Conservation (phyloP, 2,113 vertebrate species). For the Alaudala cheleensis region DNA sequence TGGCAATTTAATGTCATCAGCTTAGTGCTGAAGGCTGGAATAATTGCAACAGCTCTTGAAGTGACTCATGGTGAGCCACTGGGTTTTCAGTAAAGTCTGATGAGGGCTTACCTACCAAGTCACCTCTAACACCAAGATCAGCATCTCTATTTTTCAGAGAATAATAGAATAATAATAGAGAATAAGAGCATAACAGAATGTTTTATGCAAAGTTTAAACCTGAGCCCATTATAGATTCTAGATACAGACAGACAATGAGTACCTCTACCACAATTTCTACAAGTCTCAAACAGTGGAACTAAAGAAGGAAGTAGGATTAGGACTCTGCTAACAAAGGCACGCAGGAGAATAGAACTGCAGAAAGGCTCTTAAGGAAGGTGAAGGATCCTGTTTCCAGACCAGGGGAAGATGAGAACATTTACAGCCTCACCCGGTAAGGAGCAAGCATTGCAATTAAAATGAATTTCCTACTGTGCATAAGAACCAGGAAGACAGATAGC, state of each 20-base stretch:
- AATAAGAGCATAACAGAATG: neutral
- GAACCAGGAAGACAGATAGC: neutral
- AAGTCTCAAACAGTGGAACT: neutral
- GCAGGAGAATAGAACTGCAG: neutral
- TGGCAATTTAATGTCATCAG: neutral
- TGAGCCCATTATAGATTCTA: neutral
- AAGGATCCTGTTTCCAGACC: neutral
- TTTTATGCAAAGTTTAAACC: neutral
- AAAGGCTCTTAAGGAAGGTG: neutral
- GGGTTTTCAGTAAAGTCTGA: neutral
- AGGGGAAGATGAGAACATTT: neutral
- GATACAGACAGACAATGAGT: neutral
- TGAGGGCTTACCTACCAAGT: neutral
- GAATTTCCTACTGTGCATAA: neutral
- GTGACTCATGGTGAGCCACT: neutral
- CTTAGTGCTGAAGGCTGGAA: neutral
- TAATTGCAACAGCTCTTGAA: neutral
- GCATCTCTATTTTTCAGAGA: neutral
- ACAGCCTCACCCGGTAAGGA: neutral
- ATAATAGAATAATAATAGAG: neutral
- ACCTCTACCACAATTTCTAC: neutral
- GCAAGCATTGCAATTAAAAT: neutral
- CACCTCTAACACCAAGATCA: neutral
- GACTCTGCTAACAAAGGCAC: neutral
- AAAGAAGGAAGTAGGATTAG: neutral